These are phyloP conservation scores for Alectura lathami DNA, from an alignment of 2,113 vertebrate genomes.

Conservation along the genomic window DNA sequence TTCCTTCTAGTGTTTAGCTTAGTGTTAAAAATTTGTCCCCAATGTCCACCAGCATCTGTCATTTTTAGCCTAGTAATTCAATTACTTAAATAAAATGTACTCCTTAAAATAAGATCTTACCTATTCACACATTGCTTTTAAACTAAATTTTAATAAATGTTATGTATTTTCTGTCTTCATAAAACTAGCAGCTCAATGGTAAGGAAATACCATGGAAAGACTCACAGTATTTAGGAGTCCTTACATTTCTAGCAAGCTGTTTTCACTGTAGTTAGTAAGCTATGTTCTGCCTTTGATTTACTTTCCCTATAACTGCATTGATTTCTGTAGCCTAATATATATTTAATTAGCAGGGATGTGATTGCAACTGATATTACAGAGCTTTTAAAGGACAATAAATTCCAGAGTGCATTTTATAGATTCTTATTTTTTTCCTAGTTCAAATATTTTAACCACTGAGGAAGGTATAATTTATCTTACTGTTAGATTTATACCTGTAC, in stretches of 20 bases:
- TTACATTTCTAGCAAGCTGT: not conserved
- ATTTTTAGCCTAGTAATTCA: constrained; percentile 48
- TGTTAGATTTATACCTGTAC: not conserved
- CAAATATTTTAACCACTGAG: constrained; percentile 19
- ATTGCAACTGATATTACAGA: constrained; percentile 28
- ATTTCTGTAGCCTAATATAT: constrained; percentile 55
- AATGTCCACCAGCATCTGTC: constrained; percentile 49
- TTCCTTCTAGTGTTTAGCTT: not conserved
- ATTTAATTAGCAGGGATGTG: constrained; percentile 61
- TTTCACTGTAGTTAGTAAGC: not conserved
- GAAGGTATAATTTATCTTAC: constrained; percentile 8
- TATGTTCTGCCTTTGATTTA: constrained; percentile 47
- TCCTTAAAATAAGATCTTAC: constrained; percentile 46
- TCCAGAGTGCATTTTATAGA: constrained; percentile 11
- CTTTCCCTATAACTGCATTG: constrained; percentile 20
- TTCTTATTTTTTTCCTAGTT: constrained; percentile 24
- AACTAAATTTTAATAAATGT: constrained; percentile 61
- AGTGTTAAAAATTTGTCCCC: constrained; percentile 29
- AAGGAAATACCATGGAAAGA: constrained; percentile 27
- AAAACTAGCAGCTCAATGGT: not conserved
- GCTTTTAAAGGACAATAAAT: constrained; percentile 57
- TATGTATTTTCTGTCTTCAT: constrained; percentile 47
- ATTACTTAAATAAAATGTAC: constrained; percentile 49
- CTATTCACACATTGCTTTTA: constrained; percentile 26
- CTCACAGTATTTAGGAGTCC: not conserved